Conservation (phyloP, 1,140 invertebrate genomes). For the Drosophila funebris region DNA sequence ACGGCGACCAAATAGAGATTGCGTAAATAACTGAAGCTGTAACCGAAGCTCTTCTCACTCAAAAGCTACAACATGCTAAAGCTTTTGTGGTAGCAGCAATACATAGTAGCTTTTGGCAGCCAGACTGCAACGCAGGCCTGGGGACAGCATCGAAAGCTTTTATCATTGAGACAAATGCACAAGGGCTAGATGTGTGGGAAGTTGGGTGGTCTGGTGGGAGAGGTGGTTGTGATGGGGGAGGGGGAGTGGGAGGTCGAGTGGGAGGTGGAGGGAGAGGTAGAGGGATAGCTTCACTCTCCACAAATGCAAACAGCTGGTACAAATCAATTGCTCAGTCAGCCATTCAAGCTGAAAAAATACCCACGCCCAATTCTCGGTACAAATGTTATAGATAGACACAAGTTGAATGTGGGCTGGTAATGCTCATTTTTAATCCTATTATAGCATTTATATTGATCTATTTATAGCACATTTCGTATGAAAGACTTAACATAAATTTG, state of each 20-base stretch:
- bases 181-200: not conserved
- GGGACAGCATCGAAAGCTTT: slow-evolving; percentile 7
- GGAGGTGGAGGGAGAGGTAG: not conserved
- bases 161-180: slow-evolving; percentile 3
- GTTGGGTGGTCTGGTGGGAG: not conserved
- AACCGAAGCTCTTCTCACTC: not conserved
- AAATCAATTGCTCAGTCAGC: slow-evolving; percentile 11
- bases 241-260: not conserved
- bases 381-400: no score
- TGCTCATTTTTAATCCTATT: no score
- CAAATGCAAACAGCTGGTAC: slow-evolving; percentile 13
- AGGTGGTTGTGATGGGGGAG: not conserved
- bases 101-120: not conserved
- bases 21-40: slow-evolving; percentile 22
- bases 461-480: no score
- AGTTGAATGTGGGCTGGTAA: no score
- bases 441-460: no score
- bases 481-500: not conserved
- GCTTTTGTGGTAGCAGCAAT: not conserved
- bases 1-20: not conserved
- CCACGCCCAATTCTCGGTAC: not conserved
- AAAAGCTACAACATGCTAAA: slow-evolving; percentile 8
- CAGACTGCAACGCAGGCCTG: not conserved
- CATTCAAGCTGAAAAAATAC: not conserved
- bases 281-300: not conserved